Evolutionary conservation across 2,113 vertebrate genomes (phyloP).

Genomic region (Dermatemys mawii): DNA sequence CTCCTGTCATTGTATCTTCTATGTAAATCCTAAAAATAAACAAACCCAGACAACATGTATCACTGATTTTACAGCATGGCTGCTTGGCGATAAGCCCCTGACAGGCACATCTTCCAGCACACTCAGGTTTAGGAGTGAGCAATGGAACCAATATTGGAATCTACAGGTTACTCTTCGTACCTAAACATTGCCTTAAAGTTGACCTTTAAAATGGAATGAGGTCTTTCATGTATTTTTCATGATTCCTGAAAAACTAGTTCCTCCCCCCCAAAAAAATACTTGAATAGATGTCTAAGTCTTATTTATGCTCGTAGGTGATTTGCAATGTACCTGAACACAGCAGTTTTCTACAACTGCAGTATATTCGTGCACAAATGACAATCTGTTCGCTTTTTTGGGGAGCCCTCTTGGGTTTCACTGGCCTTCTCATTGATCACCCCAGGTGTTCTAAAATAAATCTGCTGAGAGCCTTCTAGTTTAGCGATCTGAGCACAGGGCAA

Average conservation of each 20-base stretch:
- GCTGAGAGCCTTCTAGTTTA: slow-evolving; percentile 1
- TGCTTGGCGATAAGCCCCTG: background rate
- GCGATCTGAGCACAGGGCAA: background rate
- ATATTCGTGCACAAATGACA: accelerated
- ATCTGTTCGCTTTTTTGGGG: background rate
- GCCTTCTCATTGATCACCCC: accelerated
- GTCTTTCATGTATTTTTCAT: background rate
- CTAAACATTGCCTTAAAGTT: background rate
- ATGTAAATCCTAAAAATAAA: slow-evolving; percentile 67
- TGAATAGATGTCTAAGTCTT: background rate
- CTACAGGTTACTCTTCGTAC: background rate
- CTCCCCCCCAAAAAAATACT: background rate
- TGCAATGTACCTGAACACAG: background rate
- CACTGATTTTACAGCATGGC: slow-evolving; percentile 39
- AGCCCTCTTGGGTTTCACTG: background rate
- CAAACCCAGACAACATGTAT: slow-evolving; percentile 66
- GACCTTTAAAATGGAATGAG: background rate
- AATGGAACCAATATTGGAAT: background rate
- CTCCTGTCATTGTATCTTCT: background rate
- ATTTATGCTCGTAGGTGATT: background rate
- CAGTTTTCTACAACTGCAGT: background rate
- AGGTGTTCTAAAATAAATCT: background rate
- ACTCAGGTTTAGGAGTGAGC: background rate
- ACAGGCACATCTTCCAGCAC: background rate
- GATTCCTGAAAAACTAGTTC: background rate